Conservation (phyloP, 2,113 vertebrate species). For the Pteruthius melanotis region DNA sequence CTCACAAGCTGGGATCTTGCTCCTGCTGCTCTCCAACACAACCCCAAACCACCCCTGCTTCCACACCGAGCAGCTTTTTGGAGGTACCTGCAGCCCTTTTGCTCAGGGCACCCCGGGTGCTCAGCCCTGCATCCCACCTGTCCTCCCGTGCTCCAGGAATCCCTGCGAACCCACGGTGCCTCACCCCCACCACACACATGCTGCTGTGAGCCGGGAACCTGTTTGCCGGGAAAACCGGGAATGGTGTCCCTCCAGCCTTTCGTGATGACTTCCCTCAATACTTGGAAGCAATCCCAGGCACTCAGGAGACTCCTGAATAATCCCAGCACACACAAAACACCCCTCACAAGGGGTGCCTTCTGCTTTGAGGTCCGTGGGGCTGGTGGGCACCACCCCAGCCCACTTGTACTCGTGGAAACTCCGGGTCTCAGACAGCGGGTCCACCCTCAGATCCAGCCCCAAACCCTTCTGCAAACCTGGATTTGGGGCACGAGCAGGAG, state of each 20-base stretch:
- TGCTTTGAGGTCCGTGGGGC: rapidly evolving
- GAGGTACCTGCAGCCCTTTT: background rate
- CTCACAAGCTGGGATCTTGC: background rate
- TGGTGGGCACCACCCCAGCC: background rate
- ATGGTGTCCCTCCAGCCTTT: background rate
- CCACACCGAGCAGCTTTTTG: background rate
- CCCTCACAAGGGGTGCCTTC: rapidly evolving
- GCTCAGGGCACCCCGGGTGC: rapidly evolving
- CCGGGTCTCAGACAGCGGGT: background rate
- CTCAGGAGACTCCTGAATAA: background rate
- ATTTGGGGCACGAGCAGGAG: rapidly evolving
- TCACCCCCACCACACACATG: rapidly evolving
- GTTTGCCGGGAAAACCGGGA: background rate
- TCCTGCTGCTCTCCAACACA: background rate
- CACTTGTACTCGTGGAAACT: rapidly evolving
- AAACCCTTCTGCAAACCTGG: background rate
- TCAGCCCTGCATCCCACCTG: background rate
- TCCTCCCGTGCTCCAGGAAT: background rate
- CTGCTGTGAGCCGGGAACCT: rapidly evolving
- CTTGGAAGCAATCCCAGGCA: background rate
- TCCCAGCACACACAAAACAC: background rate
- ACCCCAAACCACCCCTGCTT: background rate
- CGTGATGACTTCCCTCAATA: background rate
- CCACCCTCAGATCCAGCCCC: rapidly evolving
- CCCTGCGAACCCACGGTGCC: rapidly evolving